A percentile compares a stretch with the other conserved stretches of the same genome.
These are phyloP conservation scores for Bombycilla garrulus DNA, from an alignment of 2,113 vertebrate species.

Conservation along the genomic window DNA sequence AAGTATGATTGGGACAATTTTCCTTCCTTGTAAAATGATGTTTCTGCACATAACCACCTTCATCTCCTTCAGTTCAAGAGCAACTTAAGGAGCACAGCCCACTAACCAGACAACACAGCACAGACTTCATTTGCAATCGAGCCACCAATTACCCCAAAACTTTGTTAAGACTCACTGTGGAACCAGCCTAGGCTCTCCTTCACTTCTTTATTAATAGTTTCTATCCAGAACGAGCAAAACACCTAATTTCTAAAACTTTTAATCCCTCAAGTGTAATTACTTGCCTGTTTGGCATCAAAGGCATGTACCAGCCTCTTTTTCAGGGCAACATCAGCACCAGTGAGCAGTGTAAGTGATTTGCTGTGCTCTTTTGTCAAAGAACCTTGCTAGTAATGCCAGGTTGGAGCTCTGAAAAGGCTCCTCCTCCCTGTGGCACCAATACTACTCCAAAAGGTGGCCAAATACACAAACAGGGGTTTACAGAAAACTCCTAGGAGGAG, in stretches of 20 bases:
- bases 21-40: conserved; percentile 19
- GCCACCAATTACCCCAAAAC: background rate
- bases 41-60: background rate
- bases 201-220: background rate
- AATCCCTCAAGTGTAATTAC: background rate
- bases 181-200: background rate
- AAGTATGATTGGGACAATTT: conserved; percentile 35
- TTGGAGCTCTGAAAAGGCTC: background rate
- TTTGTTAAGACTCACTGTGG: background rate
- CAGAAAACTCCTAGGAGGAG: background rate
- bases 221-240: background rate
- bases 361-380: background rate
- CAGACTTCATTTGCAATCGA: background rate
- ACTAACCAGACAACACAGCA: background rate
- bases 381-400: background rate
- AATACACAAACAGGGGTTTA: background rate
- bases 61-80: background rate
- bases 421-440: background rate
- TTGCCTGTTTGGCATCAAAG: background rate
- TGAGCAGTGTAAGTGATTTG: background rate
- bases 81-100: background rate
- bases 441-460: background rate
- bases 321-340: background rate
- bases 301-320: background rate
- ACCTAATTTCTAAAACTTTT: background rate